Conservation (phyloP, 1,140 invertebrate genomes). For the Himalopsyche phryganea region DNA sequence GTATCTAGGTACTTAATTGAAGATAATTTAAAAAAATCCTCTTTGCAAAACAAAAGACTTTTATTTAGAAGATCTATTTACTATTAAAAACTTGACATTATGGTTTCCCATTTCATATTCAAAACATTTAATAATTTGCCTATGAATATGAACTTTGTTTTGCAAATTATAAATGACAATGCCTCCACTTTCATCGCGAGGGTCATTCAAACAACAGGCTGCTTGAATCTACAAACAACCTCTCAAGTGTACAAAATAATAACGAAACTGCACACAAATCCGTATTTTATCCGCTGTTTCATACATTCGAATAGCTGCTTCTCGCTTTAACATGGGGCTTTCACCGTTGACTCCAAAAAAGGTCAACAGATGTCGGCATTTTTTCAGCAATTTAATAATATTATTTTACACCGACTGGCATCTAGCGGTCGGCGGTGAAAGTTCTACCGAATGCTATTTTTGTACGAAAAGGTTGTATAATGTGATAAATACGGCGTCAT, state of each 20-base stretch:
- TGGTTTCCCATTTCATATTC: too few species aligned
- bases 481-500: constrained; percentile 22
- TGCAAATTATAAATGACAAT: too few species aligned
- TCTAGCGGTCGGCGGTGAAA: constrained; percentile 13
- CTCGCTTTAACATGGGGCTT: background rate
- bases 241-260: too few species aligned
- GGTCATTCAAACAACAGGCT: constrained; percentile 4
- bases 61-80: too few species aligned
- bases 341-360: constrained; percentile 12
- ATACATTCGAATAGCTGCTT: background rate
- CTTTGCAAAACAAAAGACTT: too few species aligned
- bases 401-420: constrained; percentile 10
- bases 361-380: constrained; percentile 19
- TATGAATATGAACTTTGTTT: too few species aligned
- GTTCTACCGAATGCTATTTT: background rate
- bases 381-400: background rate
- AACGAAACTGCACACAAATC: background rate
- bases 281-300: background rate
- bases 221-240: background rate
- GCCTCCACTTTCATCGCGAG: background rate
- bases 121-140: too few species aligned
- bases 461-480: constrained; percentile 23
- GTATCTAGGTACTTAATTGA: too few species aligned
- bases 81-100: too few species aligned
- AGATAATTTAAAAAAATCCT: too few species aligned